Evolutionary conservation across 2,888 invertebrate species (phyloP).

Genomic region (Diplolepis rosae): DNA sequence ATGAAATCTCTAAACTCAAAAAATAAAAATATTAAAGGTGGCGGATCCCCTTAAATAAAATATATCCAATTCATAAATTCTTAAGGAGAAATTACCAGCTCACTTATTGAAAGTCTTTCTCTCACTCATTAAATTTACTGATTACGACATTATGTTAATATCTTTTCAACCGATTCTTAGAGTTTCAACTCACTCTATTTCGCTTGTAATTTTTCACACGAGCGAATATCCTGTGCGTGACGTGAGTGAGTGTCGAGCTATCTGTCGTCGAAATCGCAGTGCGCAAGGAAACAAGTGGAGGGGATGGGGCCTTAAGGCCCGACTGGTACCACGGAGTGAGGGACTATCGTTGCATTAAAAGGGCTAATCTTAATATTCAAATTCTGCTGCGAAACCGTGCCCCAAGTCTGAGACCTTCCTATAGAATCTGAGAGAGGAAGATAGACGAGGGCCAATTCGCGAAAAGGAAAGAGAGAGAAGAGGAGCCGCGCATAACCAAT

Average conservation of each 20-base stretch:
- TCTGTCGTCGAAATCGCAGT: conserved; percentile 27
- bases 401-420: conserved; percentile 43
- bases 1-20: no score
- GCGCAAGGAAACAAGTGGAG: not conserved
- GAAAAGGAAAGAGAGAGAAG: conserved; percentile 30
- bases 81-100: not conserved
- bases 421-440: conserved; percentile 38
- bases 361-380: conserved; percentile 72
- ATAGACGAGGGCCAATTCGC: conserved; percentile 28
- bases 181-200: no score
- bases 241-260: conserved; percentile 21
- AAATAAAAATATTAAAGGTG: no score
- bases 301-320: conserved; percentile 15
- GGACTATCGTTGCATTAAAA: conserved; percentile 50
- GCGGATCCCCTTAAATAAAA: no score
- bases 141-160: not conserved
- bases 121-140: not conserved
- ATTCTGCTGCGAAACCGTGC: conserved; percentile 63
- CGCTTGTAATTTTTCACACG: conserved; percentile 15
- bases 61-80: no score
- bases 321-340: conserved; percentile 16
- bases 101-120: not conserved
- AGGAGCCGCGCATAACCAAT: conserved; percentile 27
- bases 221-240: conserved; percentile 25
- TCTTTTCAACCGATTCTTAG: not conserved